Conservation (phyloP, 2,888 invertebrate species). For the Onthophagus sagittarius region DNA sequence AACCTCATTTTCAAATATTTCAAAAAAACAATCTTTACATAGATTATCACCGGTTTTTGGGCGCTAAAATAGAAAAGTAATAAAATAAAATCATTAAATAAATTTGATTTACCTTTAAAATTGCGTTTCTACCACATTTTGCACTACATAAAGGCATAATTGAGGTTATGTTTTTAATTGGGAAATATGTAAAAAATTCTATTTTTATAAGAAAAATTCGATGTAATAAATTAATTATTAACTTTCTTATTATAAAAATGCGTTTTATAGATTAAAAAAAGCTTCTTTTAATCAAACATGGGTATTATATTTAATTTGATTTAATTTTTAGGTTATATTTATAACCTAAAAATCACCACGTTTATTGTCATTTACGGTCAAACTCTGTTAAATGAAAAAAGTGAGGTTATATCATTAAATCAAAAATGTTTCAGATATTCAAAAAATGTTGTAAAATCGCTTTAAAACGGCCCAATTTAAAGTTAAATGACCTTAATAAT, state of each 20-base stretch:
- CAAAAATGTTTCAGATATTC: not conserved
- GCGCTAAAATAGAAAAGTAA: slow-evolving; percentile 55
- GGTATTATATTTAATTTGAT: not conserved
- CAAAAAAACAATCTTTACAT: slow-evolving; percentile 92
- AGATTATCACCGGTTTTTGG: slow-evolving; percentile 89
- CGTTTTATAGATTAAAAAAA: too few relatives aligned
- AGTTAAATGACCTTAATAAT: not conserved
- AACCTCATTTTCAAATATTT: slow-evolving; percentile 91
- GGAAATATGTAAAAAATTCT: not conserved
- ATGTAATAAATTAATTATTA: too few relatives aligned
- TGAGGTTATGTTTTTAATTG: not conserved
- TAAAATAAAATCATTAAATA: not conserved
- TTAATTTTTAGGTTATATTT: not conserved
- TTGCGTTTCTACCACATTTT: slow-evolving; percentile 71
- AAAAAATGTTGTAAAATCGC: not conserved
- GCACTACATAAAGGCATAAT: slow-evolving; percentile 69
- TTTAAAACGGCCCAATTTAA: not conserved
- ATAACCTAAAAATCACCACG: not conserved
- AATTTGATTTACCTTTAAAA: slow-evolving; percentile 61
- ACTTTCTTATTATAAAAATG: too few relatives aligned
- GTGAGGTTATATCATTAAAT: not conserved
- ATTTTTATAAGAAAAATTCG: too few relatives aligned
- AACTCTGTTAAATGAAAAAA: not conserved
- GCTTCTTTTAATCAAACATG: too few relatives aligned
- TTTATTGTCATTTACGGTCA: too few relatives aligned